These are phyloP conservation scores for Zoanthus solanderi DNA, from an alignment of 92 coral and sea anemone genomes.

Conservation along the genomic window DNA sequence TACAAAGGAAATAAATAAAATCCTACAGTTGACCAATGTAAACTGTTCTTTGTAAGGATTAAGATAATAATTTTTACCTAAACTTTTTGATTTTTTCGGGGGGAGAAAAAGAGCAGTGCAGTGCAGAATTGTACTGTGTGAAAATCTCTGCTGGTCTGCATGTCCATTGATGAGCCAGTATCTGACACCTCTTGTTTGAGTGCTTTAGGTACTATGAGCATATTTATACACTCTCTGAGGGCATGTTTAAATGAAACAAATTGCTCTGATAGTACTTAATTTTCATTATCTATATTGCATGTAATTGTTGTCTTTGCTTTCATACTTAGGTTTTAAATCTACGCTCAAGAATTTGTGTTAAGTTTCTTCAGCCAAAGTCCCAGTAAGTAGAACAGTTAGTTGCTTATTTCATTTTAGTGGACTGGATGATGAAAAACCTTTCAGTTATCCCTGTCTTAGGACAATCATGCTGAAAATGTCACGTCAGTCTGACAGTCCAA, in stretches of 20 bases:
- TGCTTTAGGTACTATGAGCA: constrained; percentile 81
- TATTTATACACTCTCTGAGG: constrained; percentile 45
- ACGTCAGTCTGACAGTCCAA: constrained; percentile 90
- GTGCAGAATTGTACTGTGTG: no score
- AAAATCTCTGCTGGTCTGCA: neutral
- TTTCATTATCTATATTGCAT: neutral
- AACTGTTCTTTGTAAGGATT: no score
- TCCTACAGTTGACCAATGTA: no score
- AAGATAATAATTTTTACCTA: no score
- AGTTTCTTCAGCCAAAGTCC: neutral
- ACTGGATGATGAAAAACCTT: constrained; percentile 71
- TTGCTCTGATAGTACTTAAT: no score
- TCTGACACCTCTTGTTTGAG: constrained; percentile 99
- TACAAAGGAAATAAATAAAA: no score
- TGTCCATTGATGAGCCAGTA: constrained; percentile 72
- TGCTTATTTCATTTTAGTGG: constrained; percentile 12
- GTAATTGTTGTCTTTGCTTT: neutral
- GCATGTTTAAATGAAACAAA: neutral
- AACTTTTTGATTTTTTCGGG: no score
- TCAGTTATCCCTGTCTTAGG: constrained; percentile 94
- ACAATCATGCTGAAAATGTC: constrained; percentile 75
- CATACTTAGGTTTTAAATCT: neutral
- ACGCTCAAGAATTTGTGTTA: neutral
- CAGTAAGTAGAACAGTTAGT: neutral
- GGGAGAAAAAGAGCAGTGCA: no score